Conservation (phyloP, 2,797 vertebrate species). For the Catharus ustulatus region DNA sequence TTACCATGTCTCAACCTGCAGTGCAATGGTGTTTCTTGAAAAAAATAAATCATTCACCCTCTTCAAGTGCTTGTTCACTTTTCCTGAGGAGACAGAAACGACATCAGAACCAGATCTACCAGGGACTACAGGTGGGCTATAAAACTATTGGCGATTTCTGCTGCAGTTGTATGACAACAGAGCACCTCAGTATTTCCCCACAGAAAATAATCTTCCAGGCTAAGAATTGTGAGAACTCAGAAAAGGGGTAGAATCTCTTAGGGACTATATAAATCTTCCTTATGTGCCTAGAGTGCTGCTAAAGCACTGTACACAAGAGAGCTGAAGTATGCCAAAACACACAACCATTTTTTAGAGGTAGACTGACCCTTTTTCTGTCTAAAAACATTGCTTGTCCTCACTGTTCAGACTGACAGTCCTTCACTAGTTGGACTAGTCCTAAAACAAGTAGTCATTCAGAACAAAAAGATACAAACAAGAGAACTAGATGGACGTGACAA, state of each 20-base stretch:
- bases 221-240: not conserved
- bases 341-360: not conserved
- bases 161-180: not conserved
- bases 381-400: not conserved
- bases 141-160: not conserved
- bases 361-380: not conserved
- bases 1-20: not conserved
- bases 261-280: not conserved
- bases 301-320: not conserved
- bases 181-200: not conserved
- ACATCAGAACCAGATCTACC: not conserved
- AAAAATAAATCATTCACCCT: not conserved
- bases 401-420: not conserved
- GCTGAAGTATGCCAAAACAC: not conserved
- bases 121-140: not conserved
- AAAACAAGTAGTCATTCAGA: not conserved
- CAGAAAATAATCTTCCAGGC: not conserved
- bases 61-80: not conserved
- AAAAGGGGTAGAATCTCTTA: constrained; percentile 23
- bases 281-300: not conserved
- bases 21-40: not conserved
- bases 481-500: not conserved
- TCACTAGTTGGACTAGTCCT: not conserved
- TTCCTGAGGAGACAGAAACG: not conserved
- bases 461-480: not conserved